These are phyloP conservation scores for Characodon lateralis DNA, from an alignment of 2,797 vertebrate genomes.

Conservation along the genomic window DNA sequence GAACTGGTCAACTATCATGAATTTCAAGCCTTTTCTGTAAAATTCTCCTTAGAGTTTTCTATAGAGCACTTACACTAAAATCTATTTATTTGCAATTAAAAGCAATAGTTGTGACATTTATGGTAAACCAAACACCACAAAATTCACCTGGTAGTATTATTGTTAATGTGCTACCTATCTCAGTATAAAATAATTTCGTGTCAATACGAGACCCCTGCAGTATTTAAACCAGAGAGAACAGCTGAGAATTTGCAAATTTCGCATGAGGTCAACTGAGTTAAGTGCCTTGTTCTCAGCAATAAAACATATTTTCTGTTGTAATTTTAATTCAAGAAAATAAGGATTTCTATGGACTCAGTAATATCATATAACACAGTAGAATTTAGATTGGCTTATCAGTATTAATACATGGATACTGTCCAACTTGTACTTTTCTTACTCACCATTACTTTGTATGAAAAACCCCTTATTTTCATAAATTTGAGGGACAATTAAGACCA, in stretches of 20 bases:
- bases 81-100: slow-evolving; percentile 17
- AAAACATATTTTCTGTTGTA: no score
- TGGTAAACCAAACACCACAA: not conserved
- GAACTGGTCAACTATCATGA: not conserved
- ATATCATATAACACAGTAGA: not conserved
- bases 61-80: not conserved
- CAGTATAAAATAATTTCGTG: not conserved
- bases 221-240: not conserved
- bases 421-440: not conserved
- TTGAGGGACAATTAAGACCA: no score
- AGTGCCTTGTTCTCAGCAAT: not conserved
- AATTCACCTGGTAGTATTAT: no score
- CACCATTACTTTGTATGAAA: no score
- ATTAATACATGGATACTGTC: not conserved
- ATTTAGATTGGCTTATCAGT: not conserved
- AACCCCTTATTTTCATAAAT: no score
- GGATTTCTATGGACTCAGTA: not conserved
- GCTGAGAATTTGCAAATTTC: not conserved
- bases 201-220: not conserved
- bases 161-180: not conserved
- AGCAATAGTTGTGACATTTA: slow-evolving; percentile 25
- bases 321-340: not conserved
- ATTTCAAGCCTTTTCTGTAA: not conserved
- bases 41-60: no score
- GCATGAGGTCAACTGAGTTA: not conserved